phyloP scores from a whole-genome alignment of 1,140 invertebrate genomes.

The Probaryconus sp. region DNA sequence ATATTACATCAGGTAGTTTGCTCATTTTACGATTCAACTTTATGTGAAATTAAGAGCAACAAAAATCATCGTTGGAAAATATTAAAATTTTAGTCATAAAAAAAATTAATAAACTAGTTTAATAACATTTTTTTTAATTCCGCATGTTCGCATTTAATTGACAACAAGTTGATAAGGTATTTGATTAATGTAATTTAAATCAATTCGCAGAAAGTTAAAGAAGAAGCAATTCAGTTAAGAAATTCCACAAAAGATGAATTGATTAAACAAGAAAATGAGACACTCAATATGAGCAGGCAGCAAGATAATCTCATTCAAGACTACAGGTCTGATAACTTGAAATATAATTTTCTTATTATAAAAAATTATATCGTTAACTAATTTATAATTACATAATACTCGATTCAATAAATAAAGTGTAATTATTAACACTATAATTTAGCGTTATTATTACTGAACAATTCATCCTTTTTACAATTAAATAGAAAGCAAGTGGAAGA shows the following conservation, averaged over 20 bases:
- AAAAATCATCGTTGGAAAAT: no score
- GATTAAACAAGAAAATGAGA: conserved; percentile 82
- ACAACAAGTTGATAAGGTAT: background rate
- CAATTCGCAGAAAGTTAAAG: conserved; percentile 79
- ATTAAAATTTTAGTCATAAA: no score
- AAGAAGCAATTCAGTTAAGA: conserved; percentile 84
- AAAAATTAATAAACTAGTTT: no score
- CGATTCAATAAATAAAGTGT: background rate
- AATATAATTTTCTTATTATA: conserved; percentile 1
- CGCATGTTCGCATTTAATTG: no score
- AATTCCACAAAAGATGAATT: conserved; percentile 83
- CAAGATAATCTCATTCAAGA: conserved; percentile 82
- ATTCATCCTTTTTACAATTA: no score
- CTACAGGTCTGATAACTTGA: no score
- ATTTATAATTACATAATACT: background rate
- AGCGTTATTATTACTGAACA: no score
- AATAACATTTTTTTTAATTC: no score
- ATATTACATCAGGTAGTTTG: no score
- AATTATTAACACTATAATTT: conserved; percentile 4
- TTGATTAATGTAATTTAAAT: background rate
- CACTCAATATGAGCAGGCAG: conserved; percentile 81
- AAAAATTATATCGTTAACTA: no score
- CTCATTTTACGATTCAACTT: no score
- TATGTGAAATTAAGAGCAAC: no score
- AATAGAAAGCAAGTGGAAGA: conserved; percentile 82